Evolutionary conservation across 2,888 invertebrate species (phyloP).

Genomic region (Omphaloscelis lunosa): DNA sequence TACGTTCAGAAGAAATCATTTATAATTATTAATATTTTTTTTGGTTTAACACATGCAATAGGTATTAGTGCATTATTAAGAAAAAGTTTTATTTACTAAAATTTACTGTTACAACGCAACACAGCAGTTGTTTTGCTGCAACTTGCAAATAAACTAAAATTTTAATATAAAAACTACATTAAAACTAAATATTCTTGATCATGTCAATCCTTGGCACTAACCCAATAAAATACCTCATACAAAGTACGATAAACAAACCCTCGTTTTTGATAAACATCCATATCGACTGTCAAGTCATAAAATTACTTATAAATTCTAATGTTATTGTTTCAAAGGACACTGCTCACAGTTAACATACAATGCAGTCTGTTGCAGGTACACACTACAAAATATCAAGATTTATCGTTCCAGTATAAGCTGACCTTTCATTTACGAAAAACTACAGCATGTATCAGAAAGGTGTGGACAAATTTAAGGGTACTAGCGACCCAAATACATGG

Average conservation of each 20-base stretch:
- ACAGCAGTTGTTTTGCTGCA: not conserved
- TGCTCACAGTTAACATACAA: conserved; percentile 60
- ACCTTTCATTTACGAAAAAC: not conserved
- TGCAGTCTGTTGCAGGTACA: conserved; percentile 22
- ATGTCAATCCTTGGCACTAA: not conserved
- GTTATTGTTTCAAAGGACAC: conserved; percentile 46
- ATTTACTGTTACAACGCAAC: too few relatives aligned
- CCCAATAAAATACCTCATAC: not conserved
- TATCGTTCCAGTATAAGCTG: not conserved
- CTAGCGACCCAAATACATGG: too few relatives aligned
- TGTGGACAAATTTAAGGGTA: too few relatives aligned
- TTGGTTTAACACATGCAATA: too few relatives aligned
- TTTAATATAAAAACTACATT: too few relatives aligned
- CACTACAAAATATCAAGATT: too few relatives aligned
- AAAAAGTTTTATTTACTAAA: too few relatives aligned
- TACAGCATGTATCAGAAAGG: too few relatives aligned
- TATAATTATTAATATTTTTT: too few relatives aligned
- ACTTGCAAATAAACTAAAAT: not conserved
- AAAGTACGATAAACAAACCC: conserved; percentile 29
- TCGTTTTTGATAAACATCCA: conserved; percentile 28
- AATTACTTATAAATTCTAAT: conserved; percentile 49
- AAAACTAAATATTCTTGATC: not conserved
- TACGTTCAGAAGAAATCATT: too few relatives aligned
- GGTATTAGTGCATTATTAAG: too few relatives aligned
- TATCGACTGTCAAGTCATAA: conserved; percentile 12